Evolutionary conservation across 2,888 invertebrate genomes (phyloP).

Genomic region (Nephrocerus scutellatus): DNA sequence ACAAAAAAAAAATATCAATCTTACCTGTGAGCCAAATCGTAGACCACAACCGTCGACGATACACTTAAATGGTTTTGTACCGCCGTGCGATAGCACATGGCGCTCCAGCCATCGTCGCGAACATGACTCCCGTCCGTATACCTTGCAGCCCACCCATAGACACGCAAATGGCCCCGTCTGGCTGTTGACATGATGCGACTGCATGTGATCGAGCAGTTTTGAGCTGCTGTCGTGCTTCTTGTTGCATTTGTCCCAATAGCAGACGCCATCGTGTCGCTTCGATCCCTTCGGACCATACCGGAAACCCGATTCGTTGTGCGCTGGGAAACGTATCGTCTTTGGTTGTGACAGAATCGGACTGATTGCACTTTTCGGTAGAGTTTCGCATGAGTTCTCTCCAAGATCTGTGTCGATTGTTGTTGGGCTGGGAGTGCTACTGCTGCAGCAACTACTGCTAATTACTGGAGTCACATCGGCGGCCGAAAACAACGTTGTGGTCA

Average conservation of each 20-base stretch:
- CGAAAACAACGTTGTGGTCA: conserved; percentile 3
- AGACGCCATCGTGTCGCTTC: conserved; percentile 52
- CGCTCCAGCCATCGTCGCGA: conserved; percentile 89
- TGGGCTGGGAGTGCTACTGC: conserved; percentile 43
- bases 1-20: conserved; percentile 19
- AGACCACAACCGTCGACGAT: conserved; percentile 91
- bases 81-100: conserved; percentile 84
- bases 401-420: conserved; percentile 44
- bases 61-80: conserved; percentile 90
- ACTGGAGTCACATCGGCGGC: conserved; percentile 1
- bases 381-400: conserved; percentile 30
- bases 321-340: conserved; percentile 75
- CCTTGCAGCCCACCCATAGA: conserved; percentile 91
- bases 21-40: conserved; percentile 79
- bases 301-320: conserved; percentile 43
- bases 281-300: conserved; percentile 45
- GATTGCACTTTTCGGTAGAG: conserved; percentile 48
- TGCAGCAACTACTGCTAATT: conserved; percentile 30
- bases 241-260: conserved; percentile 78
- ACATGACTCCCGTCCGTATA: conserved; percentile 85
- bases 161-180: conserved; percentile 85
- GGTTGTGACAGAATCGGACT: conserved; percentile 75
- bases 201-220: conserved; percentile 79
- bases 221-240: conserved; percentile 70
- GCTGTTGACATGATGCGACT: conserved; percentile 77